These are phyloP conservation scores for Nomia melanderi DNA, from an alignment of 1,140 invertebrate species.

Conservation along the genomic window DNA sequence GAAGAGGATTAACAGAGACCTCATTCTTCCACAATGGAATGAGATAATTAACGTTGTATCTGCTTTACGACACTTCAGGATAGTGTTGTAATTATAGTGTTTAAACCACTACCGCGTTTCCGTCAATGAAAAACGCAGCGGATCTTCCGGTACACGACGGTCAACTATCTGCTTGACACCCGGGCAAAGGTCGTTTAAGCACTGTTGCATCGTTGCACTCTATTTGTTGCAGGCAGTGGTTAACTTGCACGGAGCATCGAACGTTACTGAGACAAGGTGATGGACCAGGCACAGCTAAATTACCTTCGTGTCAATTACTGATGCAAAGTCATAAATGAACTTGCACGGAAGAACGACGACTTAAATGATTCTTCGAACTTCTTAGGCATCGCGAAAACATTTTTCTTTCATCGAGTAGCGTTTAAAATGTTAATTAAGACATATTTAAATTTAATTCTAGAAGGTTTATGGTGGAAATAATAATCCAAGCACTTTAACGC, in stretches of 20 bases:
- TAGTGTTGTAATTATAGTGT: too few species aligned
- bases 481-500: too few species aligned
- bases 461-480: too few species aligned
- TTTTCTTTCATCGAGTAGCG: too few species aligned
- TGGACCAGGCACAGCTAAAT: conserved; percentile 14
- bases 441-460: too few species aligned
- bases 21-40: conserved; percentile 11
- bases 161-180: conserved; percentile 4
- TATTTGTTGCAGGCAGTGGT: neutral
- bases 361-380: too few species aligned
- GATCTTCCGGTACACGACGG: neutral
- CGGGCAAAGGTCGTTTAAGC: conserved; percentile 29
- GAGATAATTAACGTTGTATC: neutral
- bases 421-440: too few species aligned
- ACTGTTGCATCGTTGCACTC: neutral
- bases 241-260: neutral
- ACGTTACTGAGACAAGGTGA: neutral
- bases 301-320: neutral
- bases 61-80: neutral
- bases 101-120: too few species aligned
- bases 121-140: neutral
- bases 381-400: too few species aligned
- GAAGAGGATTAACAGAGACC: conserved; percentile 4
- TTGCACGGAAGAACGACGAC: too few species aligned
- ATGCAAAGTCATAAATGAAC: too few species aligned